Evolutionary conservation across 1,140 invertebrate genomes (phyloP).

Genomic region (Lasioglossum baleicum): DNA sequence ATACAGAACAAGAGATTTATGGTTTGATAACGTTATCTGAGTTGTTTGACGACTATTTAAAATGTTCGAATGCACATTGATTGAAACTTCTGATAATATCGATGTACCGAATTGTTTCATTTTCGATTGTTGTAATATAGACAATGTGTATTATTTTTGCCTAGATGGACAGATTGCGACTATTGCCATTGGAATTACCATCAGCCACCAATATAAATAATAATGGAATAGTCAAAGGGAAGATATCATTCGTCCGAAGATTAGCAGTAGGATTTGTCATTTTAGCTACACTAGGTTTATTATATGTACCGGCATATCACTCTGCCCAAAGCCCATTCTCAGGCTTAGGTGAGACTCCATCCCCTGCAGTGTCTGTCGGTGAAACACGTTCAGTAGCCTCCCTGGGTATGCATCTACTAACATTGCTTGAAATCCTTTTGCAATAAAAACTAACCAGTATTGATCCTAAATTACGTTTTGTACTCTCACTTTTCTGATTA

Average conservation of each 20-base stretch:
- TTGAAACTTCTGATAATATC: no score
- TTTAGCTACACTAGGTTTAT: conserved; percentile 70
- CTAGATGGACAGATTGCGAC: conserved; percentile 70
- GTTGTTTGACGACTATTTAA: neutral
- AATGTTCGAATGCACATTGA: neutral
- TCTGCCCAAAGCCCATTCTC: conserved; percentile 74
- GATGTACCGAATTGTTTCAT: neutral
- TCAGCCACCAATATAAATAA: conserved; percentile 58
- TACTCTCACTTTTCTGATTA: neutral
- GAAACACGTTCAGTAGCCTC: conserved; percentile 67
- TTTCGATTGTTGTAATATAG: neutral
- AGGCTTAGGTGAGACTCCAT: conserved; percentile 75
- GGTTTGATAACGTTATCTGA: neutral
- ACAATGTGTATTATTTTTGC: neutral
- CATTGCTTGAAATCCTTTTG: conserved; percentile 43
- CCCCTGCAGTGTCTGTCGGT: conserved; percentile 65
- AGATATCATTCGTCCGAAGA: conserved; percentile 72
- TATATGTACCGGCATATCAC: conserved; percentile 78
- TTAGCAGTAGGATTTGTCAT: conserved; percentile 73
- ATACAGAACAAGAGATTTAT: neutral
- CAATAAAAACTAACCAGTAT: conserved; percentile 18
- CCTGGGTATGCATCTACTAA: conserved; percentile 73
- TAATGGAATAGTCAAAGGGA: conserved; percentile 65
- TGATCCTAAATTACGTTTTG: neutral
- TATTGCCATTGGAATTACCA: conserved; percentile 71